Evolutionary conservation across 2,888 invertebrate species (phyloP).

Genomic region (Esperia sulphurella): DNA sequence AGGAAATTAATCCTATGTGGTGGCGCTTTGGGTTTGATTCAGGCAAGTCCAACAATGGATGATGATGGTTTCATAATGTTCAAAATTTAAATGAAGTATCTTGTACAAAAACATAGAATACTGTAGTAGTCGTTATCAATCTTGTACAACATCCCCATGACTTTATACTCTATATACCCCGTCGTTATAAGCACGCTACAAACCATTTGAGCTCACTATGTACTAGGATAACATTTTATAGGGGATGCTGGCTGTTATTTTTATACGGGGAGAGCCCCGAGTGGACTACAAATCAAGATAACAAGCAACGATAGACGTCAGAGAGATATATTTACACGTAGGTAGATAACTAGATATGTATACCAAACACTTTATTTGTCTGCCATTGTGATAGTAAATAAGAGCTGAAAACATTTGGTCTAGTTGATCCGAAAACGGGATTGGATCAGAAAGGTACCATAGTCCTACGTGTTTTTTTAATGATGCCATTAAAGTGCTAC

Average conservation of each 20-base stretch:
- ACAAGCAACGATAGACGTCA: slow-evolving; percentile 57
- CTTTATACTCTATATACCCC: background rate
- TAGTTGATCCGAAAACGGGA: too few relatives aligned
- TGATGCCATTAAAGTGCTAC: too few relatives aligned
- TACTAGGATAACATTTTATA: slow-evolving; percentile 46
- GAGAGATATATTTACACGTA: slow-evolving; percentile 56
- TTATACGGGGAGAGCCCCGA: slow-evolving; percentile 50
- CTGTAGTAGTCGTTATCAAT: background rate
- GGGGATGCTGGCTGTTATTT: slow-evolving; percentile 54
- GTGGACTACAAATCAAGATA: slow-evolving; percentile 71
- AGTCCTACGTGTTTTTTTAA: too few relatives aligned
- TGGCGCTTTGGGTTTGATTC: too few relatives aligned
- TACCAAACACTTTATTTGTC: slow-evolving; percentile 19
- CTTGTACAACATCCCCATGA: background rate
- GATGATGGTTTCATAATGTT: too few relatives aligned
- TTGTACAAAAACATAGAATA: too few relatives aligned
- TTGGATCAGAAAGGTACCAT: too few relatives aligned
- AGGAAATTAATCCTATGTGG: too few relatives aligned
- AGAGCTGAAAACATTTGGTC: too few relatives aligned
- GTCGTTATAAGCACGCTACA: slow-evolving; percentile 48
- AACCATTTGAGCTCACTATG: slow-evolving; percentile 44
- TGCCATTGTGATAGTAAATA: too few relatives aligned
- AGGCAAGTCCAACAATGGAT: too few relatives aligned
- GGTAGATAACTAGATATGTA: slow-evolving; percentile 15
- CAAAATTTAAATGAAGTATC: too few relatives aligned